Evolutionary conservation across 35 echinoderm and acorn worm species (phyloP).

Genomic region (Heliocidaris erythrogramma): DNA sequence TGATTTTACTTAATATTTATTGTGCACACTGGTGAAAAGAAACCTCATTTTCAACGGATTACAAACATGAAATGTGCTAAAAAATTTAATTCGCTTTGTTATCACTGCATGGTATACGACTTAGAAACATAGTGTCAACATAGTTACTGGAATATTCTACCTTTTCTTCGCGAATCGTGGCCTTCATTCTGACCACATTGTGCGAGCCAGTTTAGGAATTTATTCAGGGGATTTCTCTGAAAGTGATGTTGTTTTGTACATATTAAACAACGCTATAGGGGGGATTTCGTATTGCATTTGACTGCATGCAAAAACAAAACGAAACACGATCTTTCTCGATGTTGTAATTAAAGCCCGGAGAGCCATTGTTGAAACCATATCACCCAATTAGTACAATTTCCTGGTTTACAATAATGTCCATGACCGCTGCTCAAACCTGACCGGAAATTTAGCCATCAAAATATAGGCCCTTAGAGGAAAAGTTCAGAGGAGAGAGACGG

Average conservation of each 20-base stretch:
- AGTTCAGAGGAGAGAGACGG: neutral
- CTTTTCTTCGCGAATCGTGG: too few species aligned
- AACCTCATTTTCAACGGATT: too few species aligned
- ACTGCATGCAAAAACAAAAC: neutral
- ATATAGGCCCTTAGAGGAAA: neutral
- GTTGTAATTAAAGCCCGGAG: neutral
- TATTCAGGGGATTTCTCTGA: neutral
- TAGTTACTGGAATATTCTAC: too few species aligned
- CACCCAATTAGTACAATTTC: conserved; percentile 17
- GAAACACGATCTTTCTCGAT: neutral
- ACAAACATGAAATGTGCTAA: too few species aligned
- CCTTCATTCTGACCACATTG: too few species aligned
- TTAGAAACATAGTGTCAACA: too few species aligned
- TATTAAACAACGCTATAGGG: neutral
- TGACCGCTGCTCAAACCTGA: neutral
- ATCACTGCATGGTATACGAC: too few species aligned
- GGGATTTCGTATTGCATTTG: neutral
- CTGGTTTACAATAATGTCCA: neutral
- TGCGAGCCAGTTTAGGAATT: neutral
- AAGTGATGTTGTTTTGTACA: neutral
- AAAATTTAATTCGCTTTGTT: too few species aligned
- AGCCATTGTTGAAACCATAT: neutral
- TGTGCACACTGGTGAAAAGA: too few species aligned
- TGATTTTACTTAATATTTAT: too few species aligned
- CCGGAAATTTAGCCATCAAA: neutral